Base-by-base conservation (phyloP, 2,888 invertebrate genomes). In the Ophion ellenae region DNA sequence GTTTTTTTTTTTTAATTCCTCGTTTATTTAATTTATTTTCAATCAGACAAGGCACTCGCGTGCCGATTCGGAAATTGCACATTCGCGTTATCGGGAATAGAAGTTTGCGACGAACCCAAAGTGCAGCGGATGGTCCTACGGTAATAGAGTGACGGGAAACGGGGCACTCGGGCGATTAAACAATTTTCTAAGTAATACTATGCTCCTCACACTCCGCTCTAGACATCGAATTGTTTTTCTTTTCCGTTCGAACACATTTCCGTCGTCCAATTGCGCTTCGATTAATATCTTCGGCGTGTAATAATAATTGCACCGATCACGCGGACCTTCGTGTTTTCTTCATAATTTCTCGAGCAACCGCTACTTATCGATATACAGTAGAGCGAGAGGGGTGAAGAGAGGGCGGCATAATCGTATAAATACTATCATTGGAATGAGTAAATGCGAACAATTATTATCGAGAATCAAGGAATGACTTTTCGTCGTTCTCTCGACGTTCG, bases 381-480 rank as follows among this genome's bases (percentile, higher is more conserved):
- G 80, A 80, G 76, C 73, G 28, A 83, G 83, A 80, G 80, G 80
- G 32, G 53, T 59, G 57, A 36, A 73, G 66, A 74, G 53, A 36
- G 79, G 85, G 85, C 85, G 87, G 85, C 83, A 86, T 77, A 84
- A 81, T 79, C 83, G 53, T 86, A 85, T 87, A 89, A 89, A 88
- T 88, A 89, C 87, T 87, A 88, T 85, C 79, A 82, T 85, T 87
- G 82, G 84, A 88, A 88, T 88, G 88, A 88, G 89, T 89, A 86
- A 89, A 87, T 83, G 85, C 88, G 78, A 81, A 83, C 79, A 83
- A 81, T 86, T 76, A 77, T 81, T 78, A 73, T 70, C 87, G 76
- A 82, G 61, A 79, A 83, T 81, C 70, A 63, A 79, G 83, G 81
- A 83, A 81, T 64, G 70, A 85, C 76, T 63, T 59, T 80, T 59